Evolutionary conservation across 2,113 vertebrate genomes (phyloP), one percentile per base, ranked within the genome.

Genomic region (Seriola aureovittata): DNA sequence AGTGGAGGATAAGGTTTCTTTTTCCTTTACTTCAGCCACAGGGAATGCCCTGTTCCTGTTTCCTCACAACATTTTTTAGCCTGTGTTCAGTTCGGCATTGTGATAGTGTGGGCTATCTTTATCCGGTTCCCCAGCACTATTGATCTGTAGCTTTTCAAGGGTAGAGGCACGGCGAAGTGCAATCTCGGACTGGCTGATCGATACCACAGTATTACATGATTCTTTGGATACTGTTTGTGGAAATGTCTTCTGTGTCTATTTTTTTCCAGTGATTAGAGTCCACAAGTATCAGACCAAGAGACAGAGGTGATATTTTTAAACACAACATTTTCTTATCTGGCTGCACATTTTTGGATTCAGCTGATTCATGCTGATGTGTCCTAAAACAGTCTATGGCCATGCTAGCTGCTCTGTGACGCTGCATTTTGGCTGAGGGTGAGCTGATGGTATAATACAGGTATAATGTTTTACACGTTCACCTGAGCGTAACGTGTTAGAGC

Each of bases 71-170:
- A 21, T 55, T 82, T 85, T 29, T 85, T 25, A 66, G 58, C 50
- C 62, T 71, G 79, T 23, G 66, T 74, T 69, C 59, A 34, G 48
- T 76, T 74, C 8, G 12, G 34, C 58, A 81, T 69, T 54, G 46
- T 59, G 72, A 82, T 77, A 76, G 63, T 50, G 38, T 69, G 58
- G 48, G 58, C 73, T 85, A 80, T 92, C 84, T 89, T 91, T 86
- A 91, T 82, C 84, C 42, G 57, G 57, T 84, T 78, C 67, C 80
- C 79, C 75, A 42, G 58, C 1, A 4, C 23, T 85, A 92, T 90
- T 58, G 88, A 92, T 88, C 81, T 25, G 42, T 58, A 65, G 81
- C 71, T 79, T 74, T 75, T 72, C 60, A 48, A 57, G 66, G 58
- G 29, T 55, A 19, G 84, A 78, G 32, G 77, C 84, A 71, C 38